These are phyloP conservation scores for Mesocentrotus franciscanus DNA, from an alignment of 53 echinoderm and acorn worm genomes.

Conservation along the genomic window DNA sequence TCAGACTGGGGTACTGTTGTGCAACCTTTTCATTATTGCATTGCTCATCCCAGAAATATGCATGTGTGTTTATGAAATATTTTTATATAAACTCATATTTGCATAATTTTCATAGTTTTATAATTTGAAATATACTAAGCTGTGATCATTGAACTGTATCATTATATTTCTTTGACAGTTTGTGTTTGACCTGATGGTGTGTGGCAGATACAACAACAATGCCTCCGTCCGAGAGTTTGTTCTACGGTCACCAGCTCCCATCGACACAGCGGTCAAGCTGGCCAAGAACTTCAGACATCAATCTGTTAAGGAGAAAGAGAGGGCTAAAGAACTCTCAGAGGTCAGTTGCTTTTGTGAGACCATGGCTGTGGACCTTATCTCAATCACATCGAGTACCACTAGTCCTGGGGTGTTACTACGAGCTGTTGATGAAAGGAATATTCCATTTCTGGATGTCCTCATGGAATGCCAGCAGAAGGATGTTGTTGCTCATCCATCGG, in stretches of 20 bases:
- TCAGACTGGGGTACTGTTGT: no score
- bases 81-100: no score
- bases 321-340: constrained; percentile 88
- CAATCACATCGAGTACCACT: constrained; percentile 84
- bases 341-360: constrained; percentile 84
- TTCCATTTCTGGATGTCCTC: constrained; percentile 87
- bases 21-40: no score
- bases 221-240: constrained; percentile 92
- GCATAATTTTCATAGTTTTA: no score
- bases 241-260: constrained; percentile 90
- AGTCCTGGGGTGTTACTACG: constrained; percentile 85
- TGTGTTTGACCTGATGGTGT: constrained; percentile 98
- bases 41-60: no score
- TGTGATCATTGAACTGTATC: not conserved
- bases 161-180: constrained; percentile 71
- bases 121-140: not conserved
- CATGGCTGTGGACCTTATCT: constrained; percentile 94
- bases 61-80: no score
- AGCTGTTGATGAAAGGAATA: constrained; percentile 83
- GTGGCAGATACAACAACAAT: constrained; percentile 86
- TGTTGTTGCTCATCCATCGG: constrained; percentile 95
- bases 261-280: constrained; percentile 93
- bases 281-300: constrained; percentile 84
- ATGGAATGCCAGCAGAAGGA: constrained; percentile 99
- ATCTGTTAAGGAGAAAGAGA: constrained; percentile 91